These are phyloP conservation scores for Amazonetta brasiliensis DNA, from an alignment of 2,797 vertebrate species.

Conservation along the genomic window DNA sequence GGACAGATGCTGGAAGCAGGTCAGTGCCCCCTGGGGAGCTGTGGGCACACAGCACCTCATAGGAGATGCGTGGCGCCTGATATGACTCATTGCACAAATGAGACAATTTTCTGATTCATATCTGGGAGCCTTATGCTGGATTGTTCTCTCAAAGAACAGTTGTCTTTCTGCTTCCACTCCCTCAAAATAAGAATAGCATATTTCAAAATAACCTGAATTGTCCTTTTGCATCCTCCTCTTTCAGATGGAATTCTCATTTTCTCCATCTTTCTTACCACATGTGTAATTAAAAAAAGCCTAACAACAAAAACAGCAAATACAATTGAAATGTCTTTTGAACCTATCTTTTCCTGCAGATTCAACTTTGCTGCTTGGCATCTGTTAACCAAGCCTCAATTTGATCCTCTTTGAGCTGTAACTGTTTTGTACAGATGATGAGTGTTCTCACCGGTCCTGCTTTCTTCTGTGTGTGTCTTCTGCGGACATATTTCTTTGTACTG, in stretches of 20 bases:
- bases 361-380: not conserved
- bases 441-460: not conserved
- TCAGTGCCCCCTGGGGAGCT: not conserved
- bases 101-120: constrained; percentile 52
- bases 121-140: constrained; percentile 40
- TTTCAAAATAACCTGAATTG: constrained; percentile 39
- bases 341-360: not conserved
- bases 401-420: not conserved
- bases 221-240: not conserved
- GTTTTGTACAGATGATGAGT: constrained; percentile 12
- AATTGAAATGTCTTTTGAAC: not conserved
- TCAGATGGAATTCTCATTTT: constrained; percentile 31
- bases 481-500: constrained; percentile 32
- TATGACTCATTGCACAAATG: constrained; percentile 22
- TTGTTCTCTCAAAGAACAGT: constrained; percentile 7
- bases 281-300: not conserved
- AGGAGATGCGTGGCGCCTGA: not conserved
- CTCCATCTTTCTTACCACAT: not conserved
- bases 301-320: not conserved
- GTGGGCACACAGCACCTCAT: not conserved
- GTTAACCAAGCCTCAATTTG: not conserved
- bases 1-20: constrained; percentile 31
- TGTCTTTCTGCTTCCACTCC: constrained; percentile 12
- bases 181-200: constrained; percentile 1
- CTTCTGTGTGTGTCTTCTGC: not conserved